Conservation (phyloP, 2,888 invertebrate genomes). For the Drosophila longiperda region DNA sequence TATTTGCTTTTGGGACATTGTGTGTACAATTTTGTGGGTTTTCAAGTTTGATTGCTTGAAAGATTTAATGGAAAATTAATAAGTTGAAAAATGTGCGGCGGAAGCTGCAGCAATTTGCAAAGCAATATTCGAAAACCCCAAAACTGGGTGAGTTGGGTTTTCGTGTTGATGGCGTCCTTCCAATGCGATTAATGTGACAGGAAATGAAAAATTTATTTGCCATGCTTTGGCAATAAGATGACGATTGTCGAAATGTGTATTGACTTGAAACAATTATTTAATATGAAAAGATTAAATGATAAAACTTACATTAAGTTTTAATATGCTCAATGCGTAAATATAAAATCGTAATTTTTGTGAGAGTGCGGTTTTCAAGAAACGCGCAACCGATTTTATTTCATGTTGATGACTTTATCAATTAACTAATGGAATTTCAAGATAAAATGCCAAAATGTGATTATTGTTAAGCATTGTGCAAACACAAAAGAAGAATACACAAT, state of each 20-base stretch:
- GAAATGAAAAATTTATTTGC: conserved; percentile 55
- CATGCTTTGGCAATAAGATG: conserved; percentile 25
- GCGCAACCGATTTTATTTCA: not conserved
- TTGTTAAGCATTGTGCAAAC: not conserved
- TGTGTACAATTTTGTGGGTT: conserved; percentile 30
- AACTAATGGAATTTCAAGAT: not conserved
- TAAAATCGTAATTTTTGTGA: not conserved
- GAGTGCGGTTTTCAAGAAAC: not conserved
- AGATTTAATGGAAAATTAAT: conserved; percentile 70
- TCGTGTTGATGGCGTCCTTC: conserved; percentile 6
- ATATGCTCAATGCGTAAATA: not conserved
- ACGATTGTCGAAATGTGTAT: conserved; percentile 1
- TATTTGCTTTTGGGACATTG: conserved; percentile 20
- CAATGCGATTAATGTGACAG: conserved; percentile 47
- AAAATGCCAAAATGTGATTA: not conserved
- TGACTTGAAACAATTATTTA: conserved; percentile 24
- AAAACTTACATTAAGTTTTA: not conserved
- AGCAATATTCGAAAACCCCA: conserved; percentile 34
- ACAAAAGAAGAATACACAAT: not conserved
- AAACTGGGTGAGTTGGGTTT: conserved; percentile 40
- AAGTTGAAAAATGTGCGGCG: conserved; percentile 66
- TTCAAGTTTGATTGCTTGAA: conserved; percentile 65
- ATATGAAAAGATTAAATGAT: not conserved
- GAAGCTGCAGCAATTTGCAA: conserved; percentile 53
- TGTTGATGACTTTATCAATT: conserved; percentile 1